phyloP scores from a whole-genome alignment of 30 jellyfish, hydroid and myxozoan genomes.

The Aurelia aurita region DNA sequence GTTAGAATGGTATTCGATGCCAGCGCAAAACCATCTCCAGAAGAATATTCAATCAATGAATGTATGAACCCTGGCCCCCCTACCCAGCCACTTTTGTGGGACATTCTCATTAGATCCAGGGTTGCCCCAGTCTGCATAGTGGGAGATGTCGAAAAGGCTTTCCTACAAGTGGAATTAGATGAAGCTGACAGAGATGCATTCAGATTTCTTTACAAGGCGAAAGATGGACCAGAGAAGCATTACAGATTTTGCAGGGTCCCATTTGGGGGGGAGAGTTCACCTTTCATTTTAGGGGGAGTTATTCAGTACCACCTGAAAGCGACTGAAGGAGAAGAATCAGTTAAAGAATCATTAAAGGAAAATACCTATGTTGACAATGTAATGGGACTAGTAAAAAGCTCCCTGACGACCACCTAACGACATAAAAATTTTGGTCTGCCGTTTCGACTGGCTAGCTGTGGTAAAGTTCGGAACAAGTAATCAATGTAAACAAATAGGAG shows the following conservation, averaged over 20 bases:
- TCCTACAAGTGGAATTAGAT: constrained; percentile 47
- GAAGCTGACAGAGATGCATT: too few species aligned
- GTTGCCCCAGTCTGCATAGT: constrained; percentile 58
- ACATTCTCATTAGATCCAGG: constrained; percentile 61
- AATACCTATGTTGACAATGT: constrained; percentile 41
- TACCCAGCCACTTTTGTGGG: constrained; percentile 58
- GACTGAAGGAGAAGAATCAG: constrained; percentile 20
- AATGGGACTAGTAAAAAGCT: constrained; percentile 22
- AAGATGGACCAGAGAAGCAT: constrained; percentile 14
- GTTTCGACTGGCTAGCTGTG: too few species aligned
- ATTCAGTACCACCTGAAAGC: constrained; percentile 39
- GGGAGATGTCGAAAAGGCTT: constrained; percentile 48
- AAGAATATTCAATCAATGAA: constrained; percentile 53
- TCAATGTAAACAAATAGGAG: too few species aligned
- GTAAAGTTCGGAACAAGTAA: too few species aligned
- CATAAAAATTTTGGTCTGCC: too few species aligned
- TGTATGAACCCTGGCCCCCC: constrained; percentile 78
- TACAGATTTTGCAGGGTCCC: constrained; percentile 66
- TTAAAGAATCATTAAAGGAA: constrained; percentile 15
- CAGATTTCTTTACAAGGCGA: constrained; percentile 51
- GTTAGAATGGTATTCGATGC: constrained; percentile 72
- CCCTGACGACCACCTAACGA: too few species aligned
- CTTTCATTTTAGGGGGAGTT: constrained; percentile 54
- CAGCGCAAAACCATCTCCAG: constrained; percentile 44
- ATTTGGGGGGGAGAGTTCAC: constrained; percentile 73